Percentiles rank a stretch among this genome's conserved stretches.
Evolutionary conservation across 2,113 vertebrate genomes (phyloP).

Genomic region (Festucalex cinctus): DNA sequence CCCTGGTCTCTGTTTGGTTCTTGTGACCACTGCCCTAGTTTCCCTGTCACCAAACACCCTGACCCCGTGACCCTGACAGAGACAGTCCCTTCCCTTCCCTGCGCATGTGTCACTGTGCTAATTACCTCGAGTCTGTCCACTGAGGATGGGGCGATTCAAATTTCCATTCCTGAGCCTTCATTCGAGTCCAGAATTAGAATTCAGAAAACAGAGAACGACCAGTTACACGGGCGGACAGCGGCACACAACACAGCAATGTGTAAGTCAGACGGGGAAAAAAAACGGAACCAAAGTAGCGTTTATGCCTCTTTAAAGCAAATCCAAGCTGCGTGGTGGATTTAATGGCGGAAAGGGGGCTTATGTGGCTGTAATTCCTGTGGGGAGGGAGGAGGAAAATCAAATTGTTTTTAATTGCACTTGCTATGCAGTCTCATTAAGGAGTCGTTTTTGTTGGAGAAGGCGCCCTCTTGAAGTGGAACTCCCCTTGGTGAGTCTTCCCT

Average conservation of each 20-base stretch:
- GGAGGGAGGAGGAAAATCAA: conserved; percentile 32
- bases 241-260: conserved; percentile 5
- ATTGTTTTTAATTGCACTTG: conserved; percentile 43
- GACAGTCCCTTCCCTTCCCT: conserved; percentile 25
- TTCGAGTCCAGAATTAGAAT: conserved; percentile 57
- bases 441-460: conserved; percentile 32
- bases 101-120: conserved; percentile 60
- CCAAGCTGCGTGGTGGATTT: conserved; percentile 23
- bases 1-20: conserved; percentile 28
- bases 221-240: conserved; percentile 37
- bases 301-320: conserved; percentile 1
- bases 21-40: conserved; percentile 53
- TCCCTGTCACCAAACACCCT: conserved; percentile 68
- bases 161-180: conserved; percentile 61
- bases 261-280: background rate
- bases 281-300: background rate
- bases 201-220: conserved; percentile 41
- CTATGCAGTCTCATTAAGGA: conserved; percentile 24
- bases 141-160: conserved; percentile 56
- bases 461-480: conserved; percentile 30
- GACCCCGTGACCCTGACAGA: conserved; percentile 49
- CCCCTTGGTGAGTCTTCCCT: background rate
- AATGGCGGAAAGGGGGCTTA: conserved; percentile 43
- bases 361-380: conserved; percentile 40
- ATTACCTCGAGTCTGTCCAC: conserved; percentile 57